Evolutionary conservation across 2,113 vertebrate species (phyloP).

Genomic region (Actinemys pallida): DNA sequence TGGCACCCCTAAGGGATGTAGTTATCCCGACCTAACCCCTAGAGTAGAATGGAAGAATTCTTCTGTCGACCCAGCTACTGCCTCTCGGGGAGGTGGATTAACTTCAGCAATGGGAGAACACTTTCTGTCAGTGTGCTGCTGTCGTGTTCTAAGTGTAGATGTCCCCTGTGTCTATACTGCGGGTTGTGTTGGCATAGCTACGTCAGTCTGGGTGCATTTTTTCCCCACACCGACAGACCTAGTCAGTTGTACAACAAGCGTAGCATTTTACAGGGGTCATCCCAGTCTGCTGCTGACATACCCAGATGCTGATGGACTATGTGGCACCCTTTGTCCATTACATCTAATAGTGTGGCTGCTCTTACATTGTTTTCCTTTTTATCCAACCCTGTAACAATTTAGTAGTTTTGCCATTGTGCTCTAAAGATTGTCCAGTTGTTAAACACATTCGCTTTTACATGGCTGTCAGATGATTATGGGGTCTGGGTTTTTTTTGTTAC

Average conservation of each 20-base stretch:
- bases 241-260: background rate
- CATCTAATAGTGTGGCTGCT: background rate
- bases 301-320: background rate
- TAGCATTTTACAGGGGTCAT: background rate
- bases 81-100: background rate
- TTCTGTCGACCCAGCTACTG: too few relatives aligned
- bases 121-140: background rate
- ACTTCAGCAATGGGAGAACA: background rate
- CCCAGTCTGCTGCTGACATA: background rate
- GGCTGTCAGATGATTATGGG: background rate
- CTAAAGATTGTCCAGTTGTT: background rate
- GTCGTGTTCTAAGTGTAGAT: background rate
- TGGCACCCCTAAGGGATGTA: too few relatives aligned
- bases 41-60: background rate
- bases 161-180: background rate
- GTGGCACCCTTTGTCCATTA: background rate
- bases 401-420: background rate
- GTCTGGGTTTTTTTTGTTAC: accelerated
- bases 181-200: background rate
- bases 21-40: background rate
- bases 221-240: background rate
- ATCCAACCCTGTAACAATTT: background rate
- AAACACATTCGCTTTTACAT: background rate
- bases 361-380: background rate
- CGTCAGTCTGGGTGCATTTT: background rate